Base-by-base conservation (phyloP, 1,140 invertebrate species). In the Drosophila pseudoananassae region DNA sequence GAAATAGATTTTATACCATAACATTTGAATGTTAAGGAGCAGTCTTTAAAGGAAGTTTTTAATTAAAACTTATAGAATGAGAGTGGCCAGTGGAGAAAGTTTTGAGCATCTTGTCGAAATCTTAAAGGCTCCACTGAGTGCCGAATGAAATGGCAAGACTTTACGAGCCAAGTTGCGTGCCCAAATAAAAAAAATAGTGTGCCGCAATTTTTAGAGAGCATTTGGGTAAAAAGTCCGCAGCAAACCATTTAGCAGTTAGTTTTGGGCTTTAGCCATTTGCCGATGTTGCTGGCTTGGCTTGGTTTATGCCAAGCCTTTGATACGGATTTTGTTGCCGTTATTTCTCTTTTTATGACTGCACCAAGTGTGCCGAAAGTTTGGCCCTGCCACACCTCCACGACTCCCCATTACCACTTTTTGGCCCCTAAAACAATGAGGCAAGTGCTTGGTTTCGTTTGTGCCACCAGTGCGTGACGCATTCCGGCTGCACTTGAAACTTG, bases 221-320 rank as follows among this genome's bases (percentile, higher is more conserved):
- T 73, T 81, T 76, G 78, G 78, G 60, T 47, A 49, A 69, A 69
- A 70, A 70, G 66, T 65, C 78, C 78, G 55, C 59, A 60, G 52
- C 64, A 70, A 87, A 78, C 74, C 78, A 82, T 87, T 87, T 87
- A 82, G 75, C 82, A 87, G 82, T 88, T 87, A 88, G 83, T 87
- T 87, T 81, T 38, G 64, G 64, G 75, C 57, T 82, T 82, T 65
- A 43, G 66, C 66, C 63, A 85, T 84, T 80, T 72, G 65, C 65
- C 66, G 64, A 75, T 82, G 68, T 61, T 82, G 74, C 78, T 75
- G 7, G 38, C 74, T 70, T 10, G 38, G 25, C 50, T 20, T 84
- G 82, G 63, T 84, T 84, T 84, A 84, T 73, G 72, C 73, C 61
- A 80, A 71, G 58, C 58, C 75, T 75, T 63, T 78, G 63, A 82